Percentiles rank a stretch among this genome's conserved stretches.
Evolutionary conservation across 2,888 invertebrate species (phyloP).

Genomic region (Nudaria mundana): DNA sequence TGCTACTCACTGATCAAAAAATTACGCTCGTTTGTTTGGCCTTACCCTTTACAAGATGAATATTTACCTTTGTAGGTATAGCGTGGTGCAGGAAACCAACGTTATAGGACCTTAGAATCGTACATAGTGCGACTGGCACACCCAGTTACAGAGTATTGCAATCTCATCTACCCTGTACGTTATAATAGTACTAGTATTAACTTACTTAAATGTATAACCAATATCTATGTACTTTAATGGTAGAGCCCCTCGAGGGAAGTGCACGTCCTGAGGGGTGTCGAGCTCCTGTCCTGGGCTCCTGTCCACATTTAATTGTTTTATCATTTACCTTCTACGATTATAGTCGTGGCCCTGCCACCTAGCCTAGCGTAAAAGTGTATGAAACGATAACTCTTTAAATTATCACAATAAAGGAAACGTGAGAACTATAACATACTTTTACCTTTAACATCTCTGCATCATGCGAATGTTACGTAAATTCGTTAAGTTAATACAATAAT

Average conservation of each 20-base stretch:
- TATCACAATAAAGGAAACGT: slow-evolving; percentile 71
- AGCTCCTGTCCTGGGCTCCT: slow-evolving; percentile 41
- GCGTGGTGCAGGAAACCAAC: background rate
- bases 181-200: slow-evolving; percentile 73
- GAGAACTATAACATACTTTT: slow-evolving; percentile 68
- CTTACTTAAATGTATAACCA: slow-evolving; percentile 68
- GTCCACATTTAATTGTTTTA: slow-evolving; percentile 39
- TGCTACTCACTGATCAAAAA: no score
- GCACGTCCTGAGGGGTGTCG: slow-evolving; percentile 49
- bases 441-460: slow-evolving; percentile 57
- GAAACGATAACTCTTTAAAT: slow-evolving; percentile 72
- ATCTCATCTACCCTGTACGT: slow-evolving; percentile 79
- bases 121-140: slow-evolving; percentile 57
- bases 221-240: slow-evolving; percentile 61
- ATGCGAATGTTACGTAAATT: slow-evolving; percentile 61
- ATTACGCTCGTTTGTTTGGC: background rate
- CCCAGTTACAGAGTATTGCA: slow-evolving; percentile 75
- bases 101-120: background rate
- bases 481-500: slow-evolving; percentile 72
- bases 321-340: slow-evolving; percentile 61
- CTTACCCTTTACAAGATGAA: background rate
- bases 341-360: slow-evolving; percentile 72
- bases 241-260: slow-evolving; percentile 56
- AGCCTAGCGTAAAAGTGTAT: slow-evolving; percentile 76
- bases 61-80: background rate